These are phyloP conservation scores for Caerostris extrusa DNA, from an alignment of 1,140 invertebrate genomes.

Conservation along the genomic window DNA sequence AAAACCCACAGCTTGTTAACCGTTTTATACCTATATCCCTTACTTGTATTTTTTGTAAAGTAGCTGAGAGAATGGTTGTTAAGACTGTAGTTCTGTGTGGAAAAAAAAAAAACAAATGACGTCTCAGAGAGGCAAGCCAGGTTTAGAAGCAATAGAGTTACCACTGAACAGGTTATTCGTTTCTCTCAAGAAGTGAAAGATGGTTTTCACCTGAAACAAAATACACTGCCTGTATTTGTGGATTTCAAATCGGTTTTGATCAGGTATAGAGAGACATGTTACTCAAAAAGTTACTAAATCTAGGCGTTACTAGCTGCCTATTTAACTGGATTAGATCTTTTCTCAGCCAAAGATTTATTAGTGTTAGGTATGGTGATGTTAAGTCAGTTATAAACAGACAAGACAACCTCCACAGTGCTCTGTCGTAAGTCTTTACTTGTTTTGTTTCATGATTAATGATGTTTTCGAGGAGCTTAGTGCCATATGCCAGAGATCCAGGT, in stretches of 20 bases:
- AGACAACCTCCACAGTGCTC: neutral
- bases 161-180: neutral
- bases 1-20: neutral
- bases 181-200: neutral
- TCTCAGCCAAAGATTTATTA: neutral
- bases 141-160: neutral
- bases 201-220: conserved; percentile 24
- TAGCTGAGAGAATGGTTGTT: neutral
- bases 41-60: neutral
- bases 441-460: neutral
- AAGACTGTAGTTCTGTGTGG: neutral
- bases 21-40: neutral
- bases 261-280: neutral
- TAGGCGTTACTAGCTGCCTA: neutral
- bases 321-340: neutral
- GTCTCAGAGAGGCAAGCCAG: neutral
- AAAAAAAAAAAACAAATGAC: neutral
- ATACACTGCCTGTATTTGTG: neutral
- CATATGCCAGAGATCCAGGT: neutral
- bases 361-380: neutral
- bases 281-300: neutral
- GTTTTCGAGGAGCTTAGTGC: neutral
- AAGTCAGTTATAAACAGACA: neutral
- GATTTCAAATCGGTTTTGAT: neutral
- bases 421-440: neutral